Evolutionary conservation across 2,113 vertebrate species (phyloP).

Genomic region (Passer montanus): DNA sequence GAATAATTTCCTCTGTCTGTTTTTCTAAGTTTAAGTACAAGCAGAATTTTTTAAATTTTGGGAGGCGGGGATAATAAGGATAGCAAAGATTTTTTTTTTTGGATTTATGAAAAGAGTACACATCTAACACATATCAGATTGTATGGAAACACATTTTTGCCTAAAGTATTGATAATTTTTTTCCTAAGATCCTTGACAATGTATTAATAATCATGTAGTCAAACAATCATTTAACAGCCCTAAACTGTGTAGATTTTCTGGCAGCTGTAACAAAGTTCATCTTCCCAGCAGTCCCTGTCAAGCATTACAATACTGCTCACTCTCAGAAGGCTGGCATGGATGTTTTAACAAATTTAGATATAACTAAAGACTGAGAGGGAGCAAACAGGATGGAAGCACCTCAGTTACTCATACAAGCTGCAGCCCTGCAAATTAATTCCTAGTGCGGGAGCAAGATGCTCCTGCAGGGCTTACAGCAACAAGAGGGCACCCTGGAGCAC

Average conservation of each 20-base stretch:
- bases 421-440: neutral
- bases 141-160: neutral
- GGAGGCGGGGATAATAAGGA: fast-evolving
- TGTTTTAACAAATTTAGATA: neutral
- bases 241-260: neutral
- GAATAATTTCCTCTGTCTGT: neutral
- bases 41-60: neutral
- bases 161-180: neutral
- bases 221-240: neutral
- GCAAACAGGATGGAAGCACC: neutral
- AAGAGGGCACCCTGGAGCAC: neutral
- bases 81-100: neutral
- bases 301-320: neutral
- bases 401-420: neutral
- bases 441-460: neutral
- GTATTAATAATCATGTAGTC: neutral
- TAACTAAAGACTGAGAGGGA: neutral
- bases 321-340: neutral
- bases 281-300: neutral
- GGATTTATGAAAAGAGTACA: neutral
- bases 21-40: neutral
- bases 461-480: neutral
- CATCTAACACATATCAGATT: neutral
- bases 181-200: neutral
- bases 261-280: neutral